These are phyloP conservation scores for Diachasma alloeum DNA, from an alignment of 1,140 invertebrate genomes.

Conservation along the genomic window DNA sequence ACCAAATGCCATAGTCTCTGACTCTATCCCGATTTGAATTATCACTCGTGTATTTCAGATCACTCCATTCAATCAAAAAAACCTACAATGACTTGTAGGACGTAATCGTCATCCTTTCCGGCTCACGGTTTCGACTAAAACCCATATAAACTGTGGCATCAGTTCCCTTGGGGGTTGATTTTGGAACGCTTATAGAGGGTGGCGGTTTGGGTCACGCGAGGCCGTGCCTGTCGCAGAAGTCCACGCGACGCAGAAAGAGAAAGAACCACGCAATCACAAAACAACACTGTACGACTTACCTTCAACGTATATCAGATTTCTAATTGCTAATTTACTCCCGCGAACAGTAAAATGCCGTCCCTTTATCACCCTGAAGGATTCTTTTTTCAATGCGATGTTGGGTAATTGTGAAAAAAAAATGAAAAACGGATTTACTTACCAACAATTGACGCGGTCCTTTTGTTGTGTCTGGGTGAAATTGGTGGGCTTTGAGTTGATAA, in stretches of 20 bases:
- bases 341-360: not conserved
- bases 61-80: constrained; percentile 37
- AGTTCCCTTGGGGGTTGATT: not conserved
- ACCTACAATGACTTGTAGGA: constrained; percentile 61
- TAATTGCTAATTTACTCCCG: constrained; percentile 63
- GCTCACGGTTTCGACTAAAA: constrained; percentile 30
- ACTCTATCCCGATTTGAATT: no score
- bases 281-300: constrained; percentile 54
- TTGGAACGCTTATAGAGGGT: constrained; percentile 29
- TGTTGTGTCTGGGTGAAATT: not conserved
- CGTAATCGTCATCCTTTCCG: constrained; percentile 63
- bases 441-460: not conserved
- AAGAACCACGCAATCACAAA: constrained; percentile 60
- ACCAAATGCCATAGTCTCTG: no score
- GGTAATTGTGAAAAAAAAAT: not conserved
- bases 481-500: not conserved
- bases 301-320: constrained; percentile 61
- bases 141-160: not conserved
- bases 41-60: no score
- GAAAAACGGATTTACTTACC: not conserved
- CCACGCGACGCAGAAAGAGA: constrained; percentile 56
- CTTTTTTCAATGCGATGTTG: not conserved
- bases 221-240: constrained; percentile 64
- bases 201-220: constrained; percentile 60
- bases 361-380: not conserved